phyloP scores from a whole-genome alignment of 2,888 invertebrate species.

The Petrophora chlorosata region DNA sequence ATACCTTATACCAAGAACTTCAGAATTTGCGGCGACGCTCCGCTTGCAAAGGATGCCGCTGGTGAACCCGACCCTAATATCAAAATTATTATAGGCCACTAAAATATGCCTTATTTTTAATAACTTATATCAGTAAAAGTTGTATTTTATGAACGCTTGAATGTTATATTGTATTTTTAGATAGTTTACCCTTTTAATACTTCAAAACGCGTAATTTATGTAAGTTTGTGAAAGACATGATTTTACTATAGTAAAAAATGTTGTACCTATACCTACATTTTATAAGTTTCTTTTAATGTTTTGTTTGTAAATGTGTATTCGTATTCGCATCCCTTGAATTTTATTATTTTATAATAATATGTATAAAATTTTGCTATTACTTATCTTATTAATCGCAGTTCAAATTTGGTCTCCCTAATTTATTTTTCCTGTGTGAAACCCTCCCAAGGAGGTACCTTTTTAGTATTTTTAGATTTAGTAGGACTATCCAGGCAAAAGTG shows the following conservation, averaged over 20 bases:
- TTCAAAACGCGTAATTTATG: background rate
- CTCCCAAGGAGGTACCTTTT: too few relatives aligned
- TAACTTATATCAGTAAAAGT: conserved; percentile 3
- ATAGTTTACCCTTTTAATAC: background rate
- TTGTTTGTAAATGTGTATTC: too few relatives aligned
- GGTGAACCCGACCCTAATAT: conserved; percentile 73
- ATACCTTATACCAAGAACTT: conserved; percentile 87
- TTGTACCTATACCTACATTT: too few relatives aligned
- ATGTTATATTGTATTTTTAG: background rate
- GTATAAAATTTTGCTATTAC: too few relatives aligned
- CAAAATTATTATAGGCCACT: conserved; percentile 75
- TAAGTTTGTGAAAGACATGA: conserved; percentile 32
- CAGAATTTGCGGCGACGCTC: conserved; percentile 81
- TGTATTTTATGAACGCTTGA: background rate
- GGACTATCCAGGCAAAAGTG: too few relatives aligned
- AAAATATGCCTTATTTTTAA: conserved; percentile 32
- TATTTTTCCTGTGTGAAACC: conserved; percentile 26
- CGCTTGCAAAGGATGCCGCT: conserved; percentile 72
- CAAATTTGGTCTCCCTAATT: conserved; percentile 29
- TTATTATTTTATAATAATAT: too few relatives aligned
- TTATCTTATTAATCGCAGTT: conserved; percentile 1
- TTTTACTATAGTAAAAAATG: conserved; percentile 17
- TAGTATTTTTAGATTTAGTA: too few relatives aligned
- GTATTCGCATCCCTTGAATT: too few relatives aligned
- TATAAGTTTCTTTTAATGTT: too few relatives aligned